Evolutionary conservation across 2,113 vertebrate species (phyloP).

Genomic region (Sphaerodactylus townsendi): DNA sequence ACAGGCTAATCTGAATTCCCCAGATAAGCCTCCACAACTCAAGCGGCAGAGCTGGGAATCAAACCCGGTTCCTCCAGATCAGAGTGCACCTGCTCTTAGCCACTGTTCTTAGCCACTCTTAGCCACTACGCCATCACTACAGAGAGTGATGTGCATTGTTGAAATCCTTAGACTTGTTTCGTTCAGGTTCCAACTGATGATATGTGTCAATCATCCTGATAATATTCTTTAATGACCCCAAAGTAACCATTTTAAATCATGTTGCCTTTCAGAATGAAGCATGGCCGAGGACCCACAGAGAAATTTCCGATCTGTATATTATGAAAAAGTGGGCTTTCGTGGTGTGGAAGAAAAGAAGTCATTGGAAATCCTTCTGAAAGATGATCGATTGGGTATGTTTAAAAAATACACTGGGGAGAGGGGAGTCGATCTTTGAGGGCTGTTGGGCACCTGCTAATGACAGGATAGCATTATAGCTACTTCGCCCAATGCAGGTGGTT

Average conservation of each 20-base stretch:
- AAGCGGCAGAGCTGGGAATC: too few species aligned
- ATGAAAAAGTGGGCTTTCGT: slow-evolving; percentile 97
- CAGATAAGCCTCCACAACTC: too few species aligned
- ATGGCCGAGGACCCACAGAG: slow-evolving; percentile 97
- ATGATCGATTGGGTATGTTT: slow-evolving; percentile 86
- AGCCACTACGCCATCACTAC: too few species aligned
- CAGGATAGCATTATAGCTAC: neutral
- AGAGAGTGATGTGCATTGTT: too few species aligned
- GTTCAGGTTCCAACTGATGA: neutral
- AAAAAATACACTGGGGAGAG: neutral
- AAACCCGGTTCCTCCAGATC: too few species aligned
- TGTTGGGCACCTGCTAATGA: too few species aligned
- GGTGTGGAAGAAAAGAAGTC: slow-evolving; percentile 99
- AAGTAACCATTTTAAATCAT: neutral
- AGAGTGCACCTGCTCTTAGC: too few species aligned
- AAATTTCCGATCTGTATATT: slow-evolving; percentile 96
- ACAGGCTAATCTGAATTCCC: too few species aligned
- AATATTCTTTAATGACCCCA: neutral
- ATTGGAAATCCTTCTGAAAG: slow-evolving; percentile 94
- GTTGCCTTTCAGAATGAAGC: slow-evolving; percentile 42
- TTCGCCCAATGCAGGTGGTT: neutral
- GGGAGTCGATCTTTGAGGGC: neutral
- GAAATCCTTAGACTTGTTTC: too few species aligned
- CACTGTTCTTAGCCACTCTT: too few species aligned
- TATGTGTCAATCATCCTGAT: neutral